Conservation (phyloP, 2,888 invertebrate species). For the Mythimna ferrago region DNA sequence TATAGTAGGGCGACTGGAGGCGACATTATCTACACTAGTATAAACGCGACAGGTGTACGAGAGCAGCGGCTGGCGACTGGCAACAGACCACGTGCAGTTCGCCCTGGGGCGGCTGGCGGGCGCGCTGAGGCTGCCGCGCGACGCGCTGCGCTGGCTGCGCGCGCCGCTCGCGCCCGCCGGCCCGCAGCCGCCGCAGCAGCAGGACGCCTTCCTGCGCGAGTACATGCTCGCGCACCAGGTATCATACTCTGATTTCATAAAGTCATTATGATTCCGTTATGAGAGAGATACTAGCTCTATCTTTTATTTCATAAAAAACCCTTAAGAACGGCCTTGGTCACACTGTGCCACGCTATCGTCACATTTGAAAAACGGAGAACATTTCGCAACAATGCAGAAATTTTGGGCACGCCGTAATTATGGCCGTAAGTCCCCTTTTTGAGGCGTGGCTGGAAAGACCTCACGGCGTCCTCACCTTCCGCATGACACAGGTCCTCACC, state of each 20-base stretch:
- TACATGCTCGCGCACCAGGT: slow-evolving; percentile 96
- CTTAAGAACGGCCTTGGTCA: too few relatives aligned
- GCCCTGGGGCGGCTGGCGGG: slow-evolving; percentile 97
- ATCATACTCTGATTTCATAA: neutral
- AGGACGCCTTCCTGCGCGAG: slow-evolving; percentile 96
- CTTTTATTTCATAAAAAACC: too few relatives aligned
- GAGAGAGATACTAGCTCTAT: too few relatives aligned
- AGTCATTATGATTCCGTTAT: neutral
- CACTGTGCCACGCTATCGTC: too few relatives aligned
- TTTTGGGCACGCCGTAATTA: neutral
- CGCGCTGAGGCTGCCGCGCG: slow-evolving; percentile 93
- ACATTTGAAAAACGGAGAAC: neutral
- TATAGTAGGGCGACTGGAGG: neutral
- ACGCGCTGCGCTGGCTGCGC: slow-evolving; percentile 92
- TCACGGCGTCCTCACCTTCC: too few relatives aligned
- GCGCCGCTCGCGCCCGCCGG: slow-evolving; percentile 92
- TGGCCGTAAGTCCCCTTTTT: too few relatives aligned
- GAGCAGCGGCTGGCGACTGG: slow-evolving; percentile 96
- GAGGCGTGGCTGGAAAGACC: too few relatives aligned
- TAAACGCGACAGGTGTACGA: slow-evolving; percentile 90
- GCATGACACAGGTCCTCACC: too few relatives aligned
- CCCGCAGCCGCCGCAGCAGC: slow-evolving; percentile 93
- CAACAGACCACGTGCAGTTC: slow-evolving; percentile 98
- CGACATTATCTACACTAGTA: neutral
- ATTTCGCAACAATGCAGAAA: neutral